Conservation (phyloP, 2,113 vertebrate genomes). For the Sinocyclocheilus rhinocerous region DNA sequence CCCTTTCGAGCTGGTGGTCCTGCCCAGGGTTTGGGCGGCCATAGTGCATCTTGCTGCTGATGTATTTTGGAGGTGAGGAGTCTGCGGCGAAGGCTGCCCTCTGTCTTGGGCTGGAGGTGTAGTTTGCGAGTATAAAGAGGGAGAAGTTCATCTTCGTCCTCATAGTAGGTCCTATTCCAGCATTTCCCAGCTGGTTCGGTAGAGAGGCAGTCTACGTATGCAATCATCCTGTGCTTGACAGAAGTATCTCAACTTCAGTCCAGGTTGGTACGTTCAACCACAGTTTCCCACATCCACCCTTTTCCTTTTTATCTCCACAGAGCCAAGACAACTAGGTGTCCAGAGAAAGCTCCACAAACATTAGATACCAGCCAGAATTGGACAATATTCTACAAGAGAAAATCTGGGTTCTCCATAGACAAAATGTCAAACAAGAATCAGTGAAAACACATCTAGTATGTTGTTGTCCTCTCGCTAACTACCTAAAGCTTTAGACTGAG, state of each 20-base stretch:
- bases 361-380: not conserved
- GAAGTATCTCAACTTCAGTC: not conserved
- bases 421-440: not conserved
- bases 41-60: slow-evolving; percentile 68
- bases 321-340: not conserved
- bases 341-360: slow-evolving; percentile 12
- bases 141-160: slow-evolving; percentile 73
- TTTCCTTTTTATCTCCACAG: slow-evolving; percentile 1
- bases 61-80: slow-evolving; percentile 73
- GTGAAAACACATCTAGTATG: not conserved
- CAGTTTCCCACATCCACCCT: slow-evolving; percentile 22
- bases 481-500: slow-evolving; percentile 23
- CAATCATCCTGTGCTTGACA: slow-evolving; percentile 65
- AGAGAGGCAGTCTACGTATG: slow-evolving; percentile 73
- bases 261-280: not conserved
- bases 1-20: slow-evolving; percentile 17
- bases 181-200: slow-evolving; percentile 67
- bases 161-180: slow-evolving; percentile 65
- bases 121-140: slow-evolving; percentile 64
- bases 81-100: slow-evolving; percentile 72
- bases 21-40: slow-evolving; percentile 37
- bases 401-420: not conserved
- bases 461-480: slow-evolving; percentile 2
- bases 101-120: slow-evolving; percentile 67
- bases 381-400: not conserved